Evolutionary conservation across 2,888 invertebrate species (phyloP), one percentile per base, ranked within the genome.

Genomic region (Gortyna flavago): DNA sequence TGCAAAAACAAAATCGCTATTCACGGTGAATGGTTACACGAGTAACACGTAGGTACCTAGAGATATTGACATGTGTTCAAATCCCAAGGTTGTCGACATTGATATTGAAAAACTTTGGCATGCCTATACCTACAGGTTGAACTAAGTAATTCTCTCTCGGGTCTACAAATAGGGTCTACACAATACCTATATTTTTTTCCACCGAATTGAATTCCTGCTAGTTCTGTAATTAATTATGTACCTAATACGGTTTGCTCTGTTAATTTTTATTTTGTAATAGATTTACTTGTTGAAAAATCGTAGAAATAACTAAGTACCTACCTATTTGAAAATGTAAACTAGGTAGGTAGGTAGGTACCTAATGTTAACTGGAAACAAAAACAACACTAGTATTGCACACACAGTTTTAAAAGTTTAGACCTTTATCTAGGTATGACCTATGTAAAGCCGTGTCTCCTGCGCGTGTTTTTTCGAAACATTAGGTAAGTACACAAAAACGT

Each of bases 71-170:
- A 64, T 72, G 62, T 67, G 54, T 65, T 38, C 13, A 32, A 65
- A 83, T 38, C 21, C 41, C 84, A 86, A 84, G 86, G 75, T 66
- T 66, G 71, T 32, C 54, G 69, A 75, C 68, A 74, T 80, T 83
- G 80, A 80, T 78, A 84, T 71, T 81, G 78, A 81, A 74, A 83
- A 74, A 35, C 35, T 73, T 64, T 54, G 21, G 5, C 25, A 29
- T 29, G 73, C 25, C 64, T 18, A 25, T 21, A 35, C 6, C 25
- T 11, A 35, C 9, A 44, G 62, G 48, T 6, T 18, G 8, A 48
- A 64, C 5, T 35, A 35, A 35, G 35, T 32, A 41, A 62, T 44
- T 65, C 9, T 35, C 51, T 69, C 11, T 48, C 16, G 64, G 7
- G 13, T 38, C 35, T 64, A 35, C 25, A 8, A 16, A 8, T 61